These are phyloP conservation scores for Microtus pennsylvanicus DNA, from an alignment of 2,113 vertebrate species.

Conservation along the genomic window DNA sequence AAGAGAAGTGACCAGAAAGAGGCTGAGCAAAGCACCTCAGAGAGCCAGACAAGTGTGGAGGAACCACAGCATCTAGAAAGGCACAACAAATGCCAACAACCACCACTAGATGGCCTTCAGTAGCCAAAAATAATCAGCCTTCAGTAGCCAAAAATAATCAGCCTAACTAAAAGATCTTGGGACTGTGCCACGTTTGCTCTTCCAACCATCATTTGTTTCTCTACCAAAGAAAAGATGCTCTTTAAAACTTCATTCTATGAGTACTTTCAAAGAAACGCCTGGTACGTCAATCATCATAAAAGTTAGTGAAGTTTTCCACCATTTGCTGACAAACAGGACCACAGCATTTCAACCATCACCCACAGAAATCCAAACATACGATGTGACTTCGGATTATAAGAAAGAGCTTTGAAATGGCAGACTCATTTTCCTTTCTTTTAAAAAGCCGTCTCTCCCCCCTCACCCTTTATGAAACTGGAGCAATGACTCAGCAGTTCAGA, in stretches of 20 bases:
- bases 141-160: conserved; percentile 50
- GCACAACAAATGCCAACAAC: neutral
- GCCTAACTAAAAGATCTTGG: neutral
- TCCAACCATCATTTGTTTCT: conserved; percentile 11
- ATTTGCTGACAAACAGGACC: neutral
- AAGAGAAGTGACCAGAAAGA: conserved; percentile 31
- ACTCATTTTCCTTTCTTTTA: conserved; percentile 38
- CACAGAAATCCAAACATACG: neutral
- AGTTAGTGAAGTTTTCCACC: neutral
- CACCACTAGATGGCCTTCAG: conserved; percentile 86
- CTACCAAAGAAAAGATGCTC: neutral
- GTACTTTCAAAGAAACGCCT: neutral
- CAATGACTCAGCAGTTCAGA: neutral
- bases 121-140: conserved; percentile 43
- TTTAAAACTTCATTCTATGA: conserved; percentile 15
- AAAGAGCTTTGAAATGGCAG: conserved; percentile 31
- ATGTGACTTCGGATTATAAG: neutral
- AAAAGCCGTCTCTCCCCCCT: neutral
- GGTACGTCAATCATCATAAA: neutral
- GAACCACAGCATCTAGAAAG: neutral
- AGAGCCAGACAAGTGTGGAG: neutral
- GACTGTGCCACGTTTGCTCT: neutral
- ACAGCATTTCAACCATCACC: neutral
- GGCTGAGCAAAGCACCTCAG: neutral
- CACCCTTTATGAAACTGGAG: neutral